Evolutionary conservation across 2,888 invertebrate species (phyloP).

Genomic region (Plebejus melissa): DNA sequence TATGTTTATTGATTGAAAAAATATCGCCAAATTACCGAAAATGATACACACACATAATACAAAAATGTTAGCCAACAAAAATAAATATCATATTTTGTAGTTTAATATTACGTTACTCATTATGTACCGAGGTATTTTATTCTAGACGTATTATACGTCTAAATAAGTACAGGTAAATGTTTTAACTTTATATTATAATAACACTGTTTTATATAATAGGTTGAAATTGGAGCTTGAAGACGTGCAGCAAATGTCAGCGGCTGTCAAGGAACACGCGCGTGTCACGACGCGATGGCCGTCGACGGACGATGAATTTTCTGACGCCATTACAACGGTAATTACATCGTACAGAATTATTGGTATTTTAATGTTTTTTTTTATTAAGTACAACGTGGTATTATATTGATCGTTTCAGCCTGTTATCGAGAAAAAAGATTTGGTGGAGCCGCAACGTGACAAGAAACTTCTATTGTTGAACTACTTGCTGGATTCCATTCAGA

Average conservation of each 20-base stretch:
- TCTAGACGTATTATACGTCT: no score
- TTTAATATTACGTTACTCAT: no score
- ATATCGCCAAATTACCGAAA: background rate
- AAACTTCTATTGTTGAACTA: slow-evolving; percentile 60
- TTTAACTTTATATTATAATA: background rate
- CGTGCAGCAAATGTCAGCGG: slow-evolving; percentile 54
- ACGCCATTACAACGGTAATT: slow-evolving; percentile 77
- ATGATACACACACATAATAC: no score
- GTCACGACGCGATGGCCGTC: slow-evolving; percentile 58
- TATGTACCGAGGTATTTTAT: no score
- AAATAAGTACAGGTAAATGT: no score
- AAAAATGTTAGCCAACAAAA: no score
- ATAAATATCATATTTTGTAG: no score
- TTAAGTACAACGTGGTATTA: background rate
- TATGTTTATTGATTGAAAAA: background rate
- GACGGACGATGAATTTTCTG: slow-evolving; percentile 76
- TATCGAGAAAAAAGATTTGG: slow-evolving; percentile 71
- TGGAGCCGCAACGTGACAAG: slow-evolving; percentile 52
- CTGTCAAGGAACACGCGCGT: slow-evolving; percentile 45
- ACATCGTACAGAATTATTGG: background rate
- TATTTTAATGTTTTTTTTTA: slow-evolving; percentile 36
- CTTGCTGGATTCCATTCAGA: slow-evolving; percentile 58
- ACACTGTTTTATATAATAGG: slow-evolving; percentile 44
- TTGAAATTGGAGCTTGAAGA: slow-evolving; percentile 47
- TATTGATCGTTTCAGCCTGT: slow-evolving; percentile 51